Evolutionary conservation across 2,797 vertebrate genomes (phyloP).

Genomic region (Tragelaphus oryx): DNA sequence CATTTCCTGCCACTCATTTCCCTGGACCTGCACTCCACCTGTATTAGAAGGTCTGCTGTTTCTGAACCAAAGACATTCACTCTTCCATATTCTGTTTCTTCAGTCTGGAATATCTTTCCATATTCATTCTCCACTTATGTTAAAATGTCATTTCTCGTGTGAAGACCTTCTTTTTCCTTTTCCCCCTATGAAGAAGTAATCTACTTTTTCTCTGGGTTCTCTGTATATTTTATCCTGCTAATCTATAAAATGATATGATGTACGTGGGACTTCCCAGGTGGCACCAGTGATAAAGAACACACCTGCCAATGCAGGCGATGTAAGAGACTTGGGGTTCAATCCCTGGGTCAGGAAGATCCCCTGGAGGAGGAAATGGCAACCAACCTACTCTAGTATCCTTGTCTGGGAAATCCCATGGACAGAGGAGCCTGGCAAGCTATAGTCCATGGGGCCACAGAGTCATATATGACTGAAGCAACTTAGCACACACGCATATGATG

Average conservation of each 20-base stretch:
- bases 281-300: background rate
- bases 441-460: background rate
- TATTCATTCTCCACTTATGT: background rate
- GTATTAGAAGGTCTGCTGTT: background rate
- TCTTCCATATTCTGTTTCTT: background rate
- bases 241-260: background rate
- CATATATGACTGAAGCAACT: background rate
- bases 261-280: background rate
- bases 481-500: background rate
- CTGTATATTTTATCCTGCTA: background rate
- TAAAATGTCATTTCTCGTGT: background rate
- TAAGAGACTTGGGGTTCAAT: background rate
- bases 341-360: background rate
- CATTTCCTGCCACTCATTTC: background rate
- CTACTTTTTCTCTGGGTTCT: background rate
- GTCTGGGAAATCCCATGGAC: background rate
- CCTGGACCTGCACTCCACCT: background rate
- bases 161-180: background rate
- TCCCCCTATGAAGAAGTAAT: background rate
- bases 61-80: background rate
- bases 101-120: background rate
- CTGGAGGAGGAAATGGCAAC: background rate
- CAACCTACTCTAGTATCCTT: background rate
- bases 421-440: background rate
- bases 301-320: background rate